Percentiles rank a stretch among this genome's conserved stretches.
Conservation (phyloP, 2,113 vertebrate genomes). For the Rhinoderma darwinii region DNA sequence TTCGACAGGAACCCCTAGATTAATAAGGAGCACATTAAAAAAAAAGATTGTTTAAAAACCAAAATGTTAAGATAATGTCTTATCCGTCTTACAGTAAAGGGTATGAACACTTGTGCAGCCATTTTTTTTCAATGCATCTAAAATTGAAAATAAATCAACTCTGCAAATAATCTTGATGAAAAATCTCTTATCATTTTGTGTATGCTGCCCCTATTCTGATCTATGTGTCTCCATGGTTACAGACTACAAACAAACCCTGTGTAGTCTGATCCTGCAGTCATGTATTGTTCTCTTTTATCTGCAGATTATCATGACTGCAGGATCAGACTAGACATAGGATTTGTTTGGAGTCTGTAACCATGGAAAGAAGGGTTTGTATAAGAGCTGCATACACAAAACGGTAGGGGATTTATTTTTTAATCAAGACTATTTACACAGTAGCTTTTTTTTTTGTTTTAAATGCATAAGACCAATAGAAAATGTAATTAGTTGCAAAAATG, state of each 20-base stretch:
- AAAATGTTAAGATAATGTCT: neutral
- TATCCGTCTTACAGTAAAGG: neutral
- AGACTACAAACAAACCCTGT: neutral
- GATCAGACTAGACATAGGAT: no score
- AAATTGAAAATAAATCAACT: neutral
- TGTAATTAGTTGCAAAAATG: no score
- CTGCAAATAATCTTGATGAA: neutral
- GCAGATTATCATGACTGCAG: no score
- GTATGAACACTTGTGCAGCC: neutral
- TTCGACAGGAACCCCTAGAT: conserved; percentile 64
- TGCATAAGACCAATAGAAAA: no score
- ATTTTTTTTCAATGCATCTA: neutral
- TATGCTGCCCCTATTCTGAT: neutral
- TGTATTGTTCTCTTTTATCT: no score
- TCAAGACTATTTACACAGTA: no score
- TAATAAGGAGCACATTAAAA: neutral
- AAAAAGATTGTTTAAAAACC: no score
- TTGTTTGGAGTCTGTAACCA: no score
- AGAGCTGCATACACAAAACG: no score
- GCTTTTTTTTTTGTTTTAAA: no score
- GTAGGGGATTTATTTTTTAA: no score
- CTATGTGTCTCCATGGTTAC: neutral
- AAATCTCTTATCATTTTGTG: neutral
- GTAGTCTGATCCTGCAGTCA: neutral
- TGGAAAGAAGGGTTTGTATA: no score